phyloP scores from a whole-genome alignment of 2,797 vertebrate genomes.

The Percopsis omiscomaycus region DNA sequence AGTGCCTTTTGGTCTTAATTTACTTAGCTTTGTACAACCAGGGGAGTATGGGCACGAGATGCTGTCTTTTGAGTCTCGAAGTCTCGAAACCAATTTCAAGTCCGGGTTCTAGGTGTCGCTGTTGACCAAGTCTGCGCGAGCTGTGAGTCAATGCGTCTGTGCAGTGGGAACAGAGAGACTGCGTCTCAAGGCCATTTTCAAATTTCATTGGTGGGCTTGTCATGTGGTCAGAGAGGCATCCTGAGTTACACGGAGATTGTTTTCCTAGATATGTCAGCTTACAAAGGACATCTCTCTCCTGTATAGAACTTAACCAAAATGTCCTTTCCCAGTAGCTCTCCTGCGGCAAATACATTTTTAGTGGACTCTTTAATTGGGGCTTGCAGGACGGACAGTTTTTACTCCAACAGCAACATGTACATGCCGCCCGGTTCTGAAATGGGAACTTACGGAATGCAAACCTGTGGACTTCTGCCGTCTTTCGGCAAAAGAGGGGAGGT shows the following conservation, averaged over 20 bases:
- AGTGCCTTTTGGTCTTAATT: not conserved
- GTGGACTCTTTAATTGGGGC: slow-evolving; percentile 98
- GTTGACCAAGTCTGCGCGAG: slow-evolving; percentile 88
- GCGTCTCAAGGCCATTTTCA: slow-evolving; percentile 98
- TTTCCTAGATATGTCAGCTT: slow-evolving; percentile 99
- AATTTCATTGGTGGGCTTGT: slow-evolving; percentile 99
- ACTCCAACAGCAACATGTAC: slow-evolving; percentile 98
- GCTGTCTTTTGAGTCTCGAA: slow-evolving; percentile 1
- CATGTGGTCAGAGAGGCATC: slow-evolving; percentile 97
- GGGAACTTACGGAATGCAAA: slow-evolving; percentile 99
- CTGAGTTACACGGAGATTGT: slow-evolving; percentile 96
- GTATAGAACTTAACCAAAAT: slow-evolving; percentile 87
- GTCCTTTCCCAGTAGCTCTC: slow-evolving; percentile 99
- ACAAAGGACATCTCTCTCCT: slow-evolving; percentile 98
- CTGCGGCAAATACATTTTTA: slow-evolving; percentile 96
- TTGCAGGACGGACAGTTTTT: slow-evolving; percentile 98
- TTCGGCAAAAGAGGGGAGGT: slow-evolving; percentile 96
- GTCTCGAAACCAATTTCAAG: slow-evolving; percentile 76
- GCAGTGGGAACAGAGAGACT: slow-evolving; percentile 86
- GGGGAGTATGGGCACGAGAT: slow-evolving; percentile 11
- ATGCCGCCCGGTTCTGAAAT: slow-evolving; percentile 96
- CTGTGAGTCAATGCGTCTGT: slow-evolving; percentile 74
- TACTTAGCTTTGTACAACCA: slow-evolving; percentile 11
- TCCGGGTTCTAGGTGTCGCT: slow-evolving; percentile 92
- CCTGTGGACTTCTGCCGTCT: slow-evolving; percentile 99